phyloP scores from a whole-genome alignment of 64 coral and sea anemone genomes.

The Pocillopora verrucosa region DNA sequence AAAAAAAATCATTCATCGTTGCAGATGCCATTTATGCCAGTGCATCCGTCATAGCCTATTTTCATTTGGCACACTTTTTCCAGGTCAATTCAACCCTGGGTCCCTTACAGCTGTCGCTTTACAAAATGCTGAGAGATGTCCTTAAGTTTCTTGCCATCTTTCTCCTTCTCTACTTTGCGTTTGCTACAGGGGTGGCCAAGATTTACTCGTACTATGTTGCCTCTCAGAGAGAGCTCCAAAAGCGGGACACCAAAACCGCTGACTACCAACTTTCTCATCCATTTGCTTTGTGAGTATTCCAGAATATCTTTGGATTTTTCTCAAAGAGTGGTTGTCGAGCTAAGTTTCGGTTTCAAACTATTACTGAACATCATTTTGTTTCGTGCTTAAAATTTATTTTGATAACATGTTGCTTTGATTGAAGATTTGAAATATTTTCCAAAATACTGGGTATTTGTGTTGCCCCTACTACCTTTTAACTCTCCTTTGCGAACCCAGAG shows the following conservation, averaged over 20 bases:
- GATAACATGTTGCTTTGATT: too few relatives aligned
- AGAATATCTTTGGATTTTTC: too few relatives aligned
- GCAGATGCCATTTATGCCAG: not conserved
- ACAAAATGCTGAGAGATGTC: conserved; percentile 34
- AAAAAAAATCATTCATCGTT: not conserved
- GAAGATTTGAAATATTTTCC: too few relatives aligned
- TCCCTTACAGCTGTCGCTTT: conserved; percentile 27
- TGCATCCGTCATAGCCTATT: not conserved
- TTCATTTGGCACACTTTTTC: not conserved
- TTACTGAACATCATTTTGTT: too few relatives aligned
- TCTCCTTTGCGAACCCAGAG: not conserved
- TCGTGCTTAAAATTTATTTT: too few relatives aligned
- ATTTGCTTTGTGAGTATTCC: too few relatives aligned
- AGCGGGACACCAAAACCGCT: not conserved
- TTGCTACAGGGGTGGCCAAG: conserved; percentile 12
- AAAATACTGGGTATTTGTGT: too few relatives aligned
- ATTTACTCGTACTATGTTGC: conserved; percentile 46
- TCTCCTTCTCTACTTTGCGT: conserved; percentile 11
- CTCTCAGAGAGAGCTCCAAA: not conserved
- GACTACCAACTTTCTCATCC: not conserved
- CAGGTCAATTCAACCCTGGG: conserved; percentile 32
- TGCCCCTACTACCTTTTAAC: too few relatives aligned
- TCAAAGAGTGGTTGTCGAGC: too few relatives aligned
- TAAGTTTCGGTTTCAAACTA: too few relatives aligned
- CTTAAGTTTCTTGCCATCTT: conserved; percentile 37